Evolutionary conservation across 2,888 invertebrate genomes (phyloP), one percentile per base, ranked within the genome.

Genomic region (Drosophila multiciliata): DNA sequence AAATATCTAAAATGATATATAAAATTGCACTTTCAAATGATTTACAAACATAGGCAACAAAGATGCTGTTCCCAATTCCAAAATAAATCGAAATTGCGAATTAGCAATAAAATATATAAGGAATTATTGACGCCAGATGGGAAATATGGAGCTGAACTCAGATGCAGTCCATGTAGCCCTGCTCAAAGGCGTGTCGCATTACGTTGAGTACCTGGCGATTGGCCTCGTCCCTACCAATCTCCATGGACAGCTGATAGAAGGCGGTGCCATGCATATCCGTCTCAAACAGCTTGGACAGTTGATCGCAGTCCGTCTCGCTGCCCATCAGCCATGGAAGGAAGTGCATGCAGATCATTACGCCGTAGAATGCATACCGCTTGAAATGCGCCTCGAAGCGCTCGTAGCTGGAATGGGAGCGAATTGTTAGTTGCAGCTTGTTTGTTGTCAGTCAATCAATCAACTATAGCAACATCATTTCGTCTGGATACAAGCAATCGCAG

Each of bases 251-350:
- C 63, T 88, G 76, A 55, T 85, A 80, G 74, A 92, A 92, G 17
- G 81, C 90, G 35, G 84, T 75, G 36, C 92, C 80, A 32, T 89
- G 82, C 79, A 92, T 75, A 75, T 92, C 90, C 8, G 83, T 83
- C 55, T 88, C 92, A 61, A 92, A 92, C 35, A 89, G 78, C 12
- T 88, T 63, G 4, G 92, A 87, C 0, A 93, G 60, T 15, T 75
- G 69, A 1, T 75, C 75, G 35, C 92, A 91, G 23, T 92, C 93
- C 1, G 80, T 66, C 4, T 91, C 88, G 36, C 60, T 81, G 70
- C 91, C 91, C 20, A 90, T 66, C 52, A 92, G 79, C 92, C 92
- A 93, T 5, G 92, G 93, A 71, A 92, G 61, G 36, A 92, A 93
- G 65, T 92, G 91, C 73, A 92, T 87, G 60, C 90, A 91, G 40